Base-by-base conservation (phyloP, 2,888 invertebrate species). In the Amphiduros pacificus region DNA sequence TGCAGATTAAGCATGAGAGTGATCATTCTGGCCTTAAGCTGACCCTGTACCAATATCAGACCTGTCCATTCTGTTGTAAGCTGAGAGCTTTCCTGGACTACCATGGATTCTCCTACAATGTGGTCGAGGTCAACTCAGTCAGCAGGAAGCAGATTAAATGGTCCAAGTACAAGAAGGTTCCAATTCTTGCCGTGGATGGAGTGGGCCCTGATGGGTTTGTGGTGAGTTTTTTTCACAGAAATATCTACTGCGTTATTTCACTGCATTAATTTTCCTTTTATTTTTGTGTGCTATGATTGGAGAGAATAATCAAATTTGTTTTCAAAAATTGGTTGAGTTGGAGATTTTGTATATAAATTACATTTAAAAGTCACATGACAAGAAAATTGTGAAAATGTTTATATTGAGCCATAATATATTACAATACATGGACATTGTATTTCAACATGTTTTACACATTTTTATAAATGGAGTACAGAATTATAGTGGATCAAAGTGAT, bases 21-120 rank as follows among this genome's bases (percentile, higher is more conserved):
- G 76, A 78, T 60, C 64, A 66, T 40, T 69, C 69, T 49, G 75
- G 75, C 9, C 63, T 79, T 61, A 89, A 93, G 71, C 83, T 99
- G 51, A 90, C 92, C 0, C 85, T 99, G 22, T 99, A 92, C 79
- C 99, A 99, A 85, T 99, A 95, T 80, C 92, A 95, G 75, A 95
- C 95, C 0, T 99, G 98, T 77, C 98, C 98, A 0, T 98, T 97
- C 82, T 97, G 97, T 83, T 96, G 95, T 79, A 98, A 97, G 86
- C 79, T 79, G 3, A 64, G 83, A 26, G 79, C 82, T 3, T 74
- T 74, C 29, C 85, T 99, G 14, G 97, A 99, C 82, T 94, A 90
- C 73, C 89, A 91, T 80, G 96, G 97, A 1, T 88, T 98, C 61
- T 92, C 93, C 0, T 99, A 99, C 80, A 91, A 98, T 73, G 88